phyloP scores from a whole-genome alignment of 1,140 invertebrate genomes.

The Piezodorus guildinii region DNA sequence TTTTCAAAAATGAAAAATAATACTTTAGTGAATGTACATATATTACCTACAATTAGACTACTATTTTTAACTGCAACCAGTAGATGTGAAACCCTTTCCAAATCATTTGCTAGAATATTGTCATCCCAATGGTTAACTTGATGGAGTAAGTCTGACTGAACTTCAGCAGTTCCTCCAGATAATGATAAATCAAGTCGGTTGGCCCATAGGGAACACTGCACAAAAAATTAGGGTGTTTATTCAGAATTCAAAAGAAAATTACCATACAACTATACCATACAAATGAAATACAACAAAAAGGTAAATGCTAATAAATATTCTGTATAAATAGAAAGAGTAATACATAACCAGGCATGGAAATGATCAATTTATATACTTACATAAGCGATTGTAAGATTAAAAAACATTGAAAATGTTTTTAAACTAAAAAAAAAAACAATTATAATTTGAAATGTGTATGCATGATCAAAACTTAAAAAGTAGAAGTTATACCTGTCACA shows the following conservation, averaged over 20 bases:
- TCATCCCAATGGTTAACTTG: slow-evolving; percentile 49
- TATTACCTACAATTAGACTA: slow-evolving; percentile 33
- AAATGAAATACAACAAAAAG: too few species aligned
- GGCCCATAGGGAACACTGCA: slow-evolving; percentile 28
- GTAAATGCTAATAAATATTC: too few species aligned
- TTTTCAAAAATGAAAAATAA: not conserved
- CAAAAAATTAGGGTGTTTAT: not conserved
- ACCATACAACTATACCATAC: too few species aligned
- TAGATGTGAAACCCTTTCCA: slow-evolving; percentile 42
- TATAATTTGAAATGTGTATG: too few species aligned
- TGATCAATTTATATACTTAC: too few species aligned
- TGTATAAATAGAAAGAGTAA: too few species aligned
- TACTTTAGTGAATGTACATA: not conserved
- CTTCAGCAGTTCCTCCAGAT: slow-evolving; percentile 50
- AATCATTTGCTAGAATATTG: slow-evolving; percentile 59
- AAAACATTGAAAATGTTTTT: too few species aligned
- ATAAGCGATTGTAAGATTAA: not conserved
- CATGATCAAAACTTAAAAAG: too few species aligned
- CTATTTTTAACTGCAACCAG: slow-evolving; percentile 29
- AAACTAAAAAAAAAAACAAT: too few species aligned
- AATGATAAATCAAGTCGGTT: slow-evolving; percentile 79
- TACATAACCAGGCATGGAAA: too few species aligned
- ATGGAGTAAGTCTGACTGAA: slow-evolving; percentile 46
- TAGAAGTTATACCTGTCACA: too few species aligned
- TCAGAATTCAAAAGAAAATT: too few species aligned